Percentiles rank a stretch among this genome's conserved stretches.
phyloP scores from a whole-genome alignment of 2,888 invertebrate species.

The Caenorhabditis imperialis region DNA sequence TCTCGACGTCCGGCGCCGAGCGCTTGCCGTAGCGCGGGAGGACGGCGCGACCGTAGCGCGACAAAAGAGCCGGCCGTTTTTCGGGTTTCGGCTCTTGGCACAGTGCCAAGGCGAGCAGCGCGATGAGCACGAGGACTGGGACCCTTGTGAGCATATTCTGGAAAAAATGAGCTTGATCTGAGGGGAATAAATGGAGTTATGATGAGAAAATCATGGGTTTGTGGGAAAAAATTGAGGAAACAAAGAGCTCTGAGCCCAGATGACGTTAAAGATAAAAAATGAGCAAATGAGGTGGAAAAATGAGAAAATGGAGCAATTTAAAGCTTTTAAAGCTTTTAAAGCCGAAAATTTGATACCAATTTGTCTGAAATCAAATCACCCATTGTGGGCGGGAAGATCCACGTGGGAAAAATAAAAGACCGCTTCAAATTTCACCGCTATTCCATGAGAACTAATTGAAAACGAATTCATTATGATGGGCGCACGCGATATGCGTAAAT shows the following conservation, averaged over 20 bases:
- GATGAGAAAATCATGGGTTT: neutral
- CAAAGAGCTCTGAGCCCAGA: neutral
- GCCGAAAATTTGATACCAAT: conserved; percentile 1
- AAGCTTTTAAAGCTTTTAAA: conserved; percentile 1
- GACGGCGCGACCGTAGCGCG: conserved; percentile 48
- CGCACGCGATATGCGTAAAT: too few relatives aligned
- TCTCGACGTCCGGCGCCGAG: conserved; percentile 4
- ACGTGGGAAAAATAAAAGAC: conserved; percentile 9
- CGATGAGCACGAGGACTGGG: conserved; percentile 28
- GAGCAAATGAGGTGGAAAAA: neutral
- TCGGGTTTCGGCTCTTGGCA: conserved; percentile 49
- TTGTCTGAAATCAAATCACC: conserved; percentile 4
- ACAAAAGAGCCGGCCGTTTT: conserved; percentile 50
- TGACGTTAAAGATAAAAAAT: neutral
- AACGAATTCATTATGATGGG: too few relatives aligned
- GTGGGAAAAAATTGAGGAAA: neutral
- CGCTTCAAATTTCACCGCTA: too few relatives aligned
- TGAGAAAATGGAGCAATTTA: neutral
- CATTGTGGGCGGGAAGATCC: neutral
- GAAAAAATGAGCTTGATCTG: neutral
- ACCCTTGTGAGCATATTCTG: conserved; percentile 59
- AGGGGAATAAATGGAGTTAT: neutral
- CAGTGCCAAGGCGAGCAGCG: conserved; percentile 22
- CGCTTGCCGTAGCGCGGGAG: conserved; percentile 50
- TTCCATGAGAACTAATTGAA: too few relatives aligned